phyloP scores from a whole-genome alignment of 2,113 vertebrate species.

The Sturnus vulgaris region DNA sequence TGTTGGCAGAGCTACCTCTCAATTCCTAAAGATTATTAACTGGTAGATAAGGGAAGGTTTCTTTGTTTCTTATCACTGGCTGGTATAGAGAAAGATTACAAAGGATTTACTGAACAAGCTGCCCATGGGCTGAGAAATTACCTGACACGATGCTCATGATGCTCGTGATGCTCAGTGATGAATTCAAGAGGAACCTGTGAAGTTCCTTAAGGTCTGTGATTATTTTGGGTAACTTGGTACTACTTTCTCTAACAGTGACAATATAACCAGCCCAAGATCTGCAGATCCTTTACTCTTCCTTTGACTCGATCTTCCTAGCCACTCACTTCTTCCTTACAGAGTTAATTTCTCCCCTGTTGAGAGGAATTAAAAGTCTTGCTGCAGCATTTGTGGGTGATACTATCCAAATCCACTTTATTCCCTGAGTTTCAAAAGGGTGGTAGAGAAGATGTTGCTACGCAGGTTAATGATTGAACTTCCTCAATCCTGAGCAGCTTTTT shows the following conservation, averaged over 20 bases:
- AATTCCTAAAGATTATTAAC: background rate
- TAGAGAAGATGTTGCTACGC: slow-evolving; percentile 30
- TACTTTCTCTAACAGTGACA: background rate
- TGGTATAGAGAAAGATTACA: background rate
- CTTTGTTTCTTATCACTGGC: background rate
- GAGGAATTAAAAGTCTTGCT: background rate
- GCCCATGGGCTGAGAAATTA: background rate
- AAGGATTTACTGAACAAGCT: background rate
- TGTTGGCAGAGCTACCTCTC: background rate
- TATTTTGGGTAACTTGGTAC: background rate
- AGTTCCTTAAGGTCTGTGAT: background rate
- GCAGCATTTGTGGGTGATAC: background rate
- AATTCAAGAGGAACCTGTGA: background rate
- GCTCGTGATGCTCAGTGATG: background rate
- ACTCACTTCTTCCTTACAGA: background rate
- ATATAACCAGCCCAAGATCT: background rate
- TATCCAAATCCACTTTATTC: background rate
- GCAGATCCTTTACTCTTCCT: background rate
- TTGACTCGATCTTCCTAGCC: background rate
- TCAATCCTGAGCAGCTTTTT: slow-evolving; percentile 65
- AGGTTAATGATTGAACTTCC: slow-evolving; percentile 59
- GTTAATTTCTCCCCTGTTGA: background rate
- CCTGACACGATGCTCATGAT: background rate
- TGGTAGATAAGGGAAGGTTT: background rate
- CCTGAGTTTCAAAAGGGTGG: slow-evolving; percentile 38